Base-by-base conservation (phyloP, 2,113 vertebrate genomes). In the Arvicanthis niloticus region DNA sequence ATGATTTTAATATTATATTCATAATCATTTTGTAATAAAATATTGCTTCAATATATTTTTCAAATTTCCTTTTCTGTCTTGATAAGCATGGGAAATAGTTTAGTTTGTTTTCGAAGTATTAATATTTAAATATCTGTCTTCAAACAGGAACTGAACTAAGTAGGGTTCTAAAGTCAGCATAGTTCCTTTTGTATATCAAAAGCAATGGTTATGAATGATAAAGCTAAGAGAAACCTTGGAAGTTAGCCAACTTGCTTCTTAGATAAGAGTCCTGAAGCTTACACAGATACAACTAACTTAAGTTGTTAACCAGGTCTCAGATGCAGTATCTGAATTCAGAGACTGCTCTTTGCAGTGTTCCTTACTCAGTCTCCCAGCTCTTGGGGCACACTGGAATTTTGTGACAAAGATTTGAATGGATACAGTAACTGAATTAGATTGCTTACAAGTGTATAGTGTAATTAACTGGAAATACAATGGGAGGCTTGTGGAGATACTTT, bases 141-240 rank as follows among this genome's bases (percentile, higher is more conserved):
- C n/a, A 53, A 24, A 73, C 34, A 85, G 31, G 6, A 77, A 72
- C 12, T 24, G 58, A 34, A 48, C 48, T 40, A 87, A 88, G 7
- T 56, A 51, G 62, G 48, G 11, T 15, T 75, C 67, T 45, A 15
- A 53, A n/a, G 51, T 85, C 58, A 77, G 2, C 34, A 3, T 16
- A 62, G 5, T 78, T 82, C 10, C 81, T 89, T 68, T 48, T 73
- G 5, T 93, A 65, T 42, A 26, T 88, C 45, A 72, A 62, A 93
- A 77, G 24, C 19, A 51, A 8, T 48, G 37, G 56, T 92, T 87
- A 21, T 62, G 21, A 88, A 72, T 60, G 56, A 92, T 90, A 91
- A 77, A 95, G n/a, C 91, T 37, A 78, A 94, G 90, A 67, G 81
- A 37, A 86, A 19, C 60, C 88, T 86, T 76, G 42, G 73, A 89